Conservation (phyloP, 64 coral and sea anemone genomes). For the Anthopleura sola region DNA sequence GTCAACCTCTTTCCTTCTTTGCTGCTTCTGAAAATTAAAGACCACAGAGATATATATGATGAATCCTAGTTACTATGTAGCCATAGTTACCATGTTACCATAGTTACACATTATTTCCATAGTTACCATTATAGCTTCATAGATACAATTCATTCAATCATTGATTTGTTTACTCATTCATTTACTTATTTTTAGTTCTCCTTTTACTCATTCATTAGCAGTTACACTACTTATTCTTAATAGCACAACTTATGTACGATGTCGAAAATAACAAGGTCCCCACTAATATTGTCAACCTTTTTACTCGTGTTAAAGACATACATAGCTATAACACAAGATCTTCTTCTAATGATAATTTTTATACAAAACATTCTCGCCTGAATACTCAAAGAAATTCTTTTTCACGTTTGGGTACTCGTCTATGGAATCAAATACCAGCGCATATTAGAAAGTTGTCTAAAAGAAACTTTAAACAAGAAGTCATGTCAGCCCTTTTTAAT, state of each 20-base stretch:
- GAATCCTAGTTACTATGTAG: no score
- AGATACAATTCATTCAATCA: no score
- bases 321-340: constrained; percentile 21
- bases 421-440: neutral
- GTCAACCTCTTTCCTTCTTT: constrained; percentile 27
- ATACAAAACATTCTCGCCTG: neutral
- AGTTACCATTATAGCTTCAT: no score
- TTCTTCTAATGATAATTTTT: constrained; percentile 22
- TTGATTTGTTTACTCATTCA: no score
- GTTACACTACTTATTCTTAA: no score
- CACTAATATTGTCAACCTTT: constrained; percentile 18
- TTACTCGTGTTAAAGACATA: constrained; percentile 4
- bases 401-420: neutral
- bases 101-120: no score
- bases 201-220: no score
- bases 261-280: neutral
- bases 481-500: no score
- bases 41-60: no score
- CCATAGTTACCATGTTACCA: no score
- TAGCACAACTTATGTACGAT: constrained; percentile 21
- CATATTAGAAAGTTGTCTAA: neutral
- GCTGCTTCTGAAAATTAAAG: neutral
- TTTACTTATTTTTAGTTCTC: no score
- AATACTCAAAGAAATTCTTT: neutral
- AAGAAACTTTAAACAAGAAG: neutral